phyloP scores from a whole-genome alignment of 2,797 vertebrate genomes.

The Periophthalmus magnuspinnatus region DNA sequence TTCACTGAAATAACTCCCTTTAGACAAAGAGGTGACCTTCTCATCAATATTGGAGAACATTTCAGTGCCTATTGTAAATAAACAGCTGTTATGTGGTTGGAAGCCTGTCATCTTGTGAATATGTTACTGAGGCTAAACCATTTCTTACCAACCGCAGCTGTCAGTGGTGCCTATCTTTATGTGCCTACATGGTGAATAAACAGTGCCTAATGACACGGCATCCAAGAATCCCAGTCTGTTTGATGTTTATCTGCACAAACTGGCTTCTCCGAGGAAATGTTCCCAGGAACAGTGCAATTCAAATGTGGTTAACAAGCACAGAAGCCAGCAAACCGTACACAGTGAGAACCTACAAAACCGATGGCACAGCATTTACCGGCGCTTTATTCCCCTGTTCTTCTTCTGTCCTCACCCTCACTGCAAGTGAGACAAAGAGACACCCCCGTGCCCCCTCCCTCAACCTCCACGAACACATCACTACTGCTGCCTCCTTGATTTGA shows the following conservation, averaged over 20 bases:
- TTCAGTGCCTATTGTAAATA: constrained; percentile 1
- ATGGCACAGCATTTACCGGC: constrained; percentile 39
- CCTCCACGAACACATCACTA: constrained; percentile 4
- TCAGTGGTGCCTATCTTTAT: constrained; percentile 34
- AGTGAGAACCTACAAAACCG: constrained; percentile 36
- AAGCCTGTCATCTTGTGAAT: constrained; percentile 9
- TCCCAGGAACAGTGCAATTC: constrained; percentile 41
- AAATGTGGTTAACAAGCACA: constrained; percentile 52
- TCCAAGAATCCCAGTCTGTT: constrained; percentile 39
- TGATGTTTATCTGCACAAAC: constrained; percentile 54
- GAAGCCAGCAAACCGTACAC: constrained; percentile 32
- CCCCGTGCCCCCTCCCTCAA: constrained; percentile 1
- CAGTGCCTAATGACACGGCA: constrained; percentile 42
- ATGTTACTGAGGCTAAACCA: constrained; percentile 4
- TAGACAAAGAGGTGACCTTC: constrained; percentile 12
- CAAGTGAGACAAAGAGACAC: constrained; percentile 30
- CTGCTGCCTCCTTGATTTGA: constrained; percentile 49
- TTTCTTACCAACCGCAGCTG: constrained; percentile 29
- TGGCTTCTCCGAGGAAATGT: constrained; percentile 35
- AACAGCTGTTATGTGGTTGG: constrained; percentile 5
- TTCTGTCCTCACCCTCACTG: constrained; percentile 26
- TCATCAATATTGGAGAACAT: constrained; percentile 8
- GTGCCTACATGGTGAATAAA: constrained; percentile 41
- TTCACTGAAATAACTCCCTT: constrained; percentile 1
- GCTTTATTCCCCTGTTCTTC: constrained; percentile 31